These are phyloP conservation scores for Hetaerina americana DNA, from an alignment of 1,140 invertebrate genomes.

Conservation along the genomic window DNA sequence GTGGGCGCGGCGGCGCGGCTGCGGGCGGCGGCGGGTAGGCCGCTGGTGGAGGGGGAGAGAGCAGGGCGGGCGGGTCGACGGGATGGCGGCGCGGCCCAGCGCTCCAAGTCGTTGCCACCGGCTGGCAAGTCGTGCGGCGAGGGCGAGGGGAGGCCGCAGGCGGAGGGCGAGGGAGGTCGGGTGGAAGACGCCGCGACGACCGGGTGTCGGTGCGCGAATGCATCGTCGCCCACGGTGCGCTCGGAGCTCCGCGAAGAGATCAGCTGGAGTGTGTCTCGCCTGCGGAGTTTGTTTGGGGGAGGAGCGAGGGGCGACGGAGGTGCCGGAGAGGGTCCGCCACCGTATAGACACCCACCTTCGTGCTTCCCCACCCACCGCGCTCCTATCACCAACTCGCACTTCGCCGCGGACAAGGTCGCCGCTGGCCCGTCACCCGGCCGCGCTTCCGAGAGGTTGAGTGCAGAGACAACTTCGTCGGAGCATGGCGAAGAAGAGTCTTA, in stretches of 20 bases:
- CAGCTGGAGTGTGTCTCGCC: conserved; percentile 30
- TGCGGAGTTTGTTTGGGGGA: conserved; percentile 25
- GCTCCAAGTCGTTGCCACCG: conserved; percentile 19
- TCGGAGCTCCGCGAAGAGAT: conserved; percentile 22
- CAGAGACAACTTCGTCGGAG: background rate
- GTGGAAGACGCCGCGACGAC: conserved; percentile 10
- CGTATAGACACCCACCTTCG: conserved; percentile 20
- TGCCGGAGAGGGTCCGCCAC: conserved; percentile 19
- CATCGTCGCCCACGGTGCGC: conserved; percentile 1
- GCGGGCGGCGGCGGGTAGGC: background rate
- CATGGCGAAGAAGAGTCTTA: conserved; percentile 17
- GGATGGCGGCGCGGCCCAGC: conserved; percentile 13
- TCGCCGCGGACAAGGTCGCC: conserved; percentile 18
- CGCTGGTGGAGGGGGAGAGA: conserved; percentile 11
- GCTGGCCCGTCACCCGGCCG: background rate
- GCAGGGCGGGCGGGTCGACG: conserved; percentile 15
- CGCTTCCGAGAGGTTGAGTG: background rate
- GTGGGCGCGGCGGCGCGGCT: conserved; percentile 10
- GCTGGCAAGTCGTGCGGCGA: conserved; percentile 7
- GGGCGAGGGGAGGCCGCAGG: conserved; percentile 4
- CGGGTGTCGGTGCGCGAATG: conserved; percentile 2
- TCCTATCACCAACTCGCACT: conserved; percentile 22
- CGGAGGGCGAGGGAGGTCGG: conserved; percentile 13
- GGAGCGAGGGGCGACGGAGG: background rate
- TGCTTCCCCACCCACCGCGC: conserved; percentile 19